A percentile compares a stretch with the other conserved stretches of the same genome.
Evolutionary conservation across 2,888 invertebrate species (phyloP).

Genomic region (Erpobdella octoculata): DNA sequence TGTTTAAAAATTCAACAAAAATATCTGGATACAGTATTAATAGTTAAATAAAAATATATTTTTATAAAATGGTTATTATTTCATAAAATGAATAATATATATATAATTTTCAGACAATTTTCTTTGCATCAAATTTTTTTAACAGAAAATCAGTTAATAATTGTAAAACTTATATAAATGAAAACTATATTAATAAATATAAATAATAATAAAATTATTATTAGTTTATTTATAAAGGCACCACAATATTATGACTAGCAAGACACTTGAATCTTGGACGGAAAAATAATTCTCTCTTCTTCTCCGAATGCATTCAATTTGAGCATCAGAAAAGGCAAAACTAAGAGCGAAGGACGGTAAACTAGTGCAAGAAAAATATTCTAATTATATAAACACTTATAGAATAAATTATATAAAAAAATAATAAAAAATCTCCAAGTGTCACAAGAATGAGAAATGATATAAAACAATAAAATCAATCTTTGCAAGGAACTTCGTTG

Average conservation of each 20-base stretch:
- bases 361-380: too few relatives aligned
- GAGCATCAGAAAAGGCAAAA: not conserved
- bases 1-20: not conserved
- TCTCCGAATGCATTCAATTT: not conserved
- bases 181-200: not conserved
- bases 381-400: too few relatives aligned
- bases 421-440: not conserved
- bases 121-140: not conserved
- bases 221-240: not conserved
- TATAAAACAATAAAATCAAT: not conserved
- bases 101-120: not conserved
- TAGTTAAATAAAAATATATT: not conserved
- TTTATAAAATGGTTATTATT: not conserved
- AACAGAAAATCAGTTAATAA: not conserved
- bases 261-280: too few relatives aligned
- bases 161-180: not conserved
- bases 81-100: not conserved
- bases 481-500: not conserved
- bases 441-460: not conserved
- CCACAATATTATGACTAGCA: conserved; percentile 1
- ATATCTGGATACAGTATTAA: not conserved
- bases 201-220: not conserved
- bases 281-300: too few relatives aligned
- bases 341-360: too few relatives aligned
- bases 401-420: too few relatives aligned